Conservation (phyloP, 2,113 vertebrate genomes). For the Psophia crepitans region DNA sequence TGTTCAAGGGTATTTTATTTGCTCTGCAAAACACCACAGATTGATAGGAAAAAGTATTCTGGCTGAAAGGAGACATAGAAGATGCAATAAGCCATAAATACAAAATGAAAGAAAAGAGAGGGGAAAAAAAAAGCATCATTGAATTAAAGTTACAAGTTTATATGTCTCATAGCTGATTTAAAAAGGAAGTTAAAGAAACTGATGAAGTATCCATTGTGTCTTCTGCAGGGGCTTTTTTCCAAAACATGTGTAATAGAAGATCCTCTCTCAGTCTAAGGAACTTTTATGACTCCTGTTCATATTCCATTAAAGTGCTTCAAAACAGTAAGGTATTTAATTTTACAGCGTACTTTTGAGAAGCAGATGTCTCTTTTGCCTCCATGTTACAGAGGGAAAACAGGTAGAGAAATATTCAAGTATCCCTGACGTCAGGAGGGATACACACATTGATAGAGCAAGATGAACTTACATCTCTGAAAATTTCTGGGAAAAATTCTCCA, state of each 20-base stretch:
- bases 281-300: neutral
- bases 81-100: neutral
- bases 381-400: neutral
- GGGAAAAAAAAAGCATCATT: neutral
- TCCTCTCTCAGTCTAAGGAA: neutral
- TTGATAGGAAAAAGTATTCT: neutral
- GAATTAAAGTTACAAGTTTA: neutral
- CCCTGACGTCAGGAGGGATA: neutral
- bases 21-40: neutral
- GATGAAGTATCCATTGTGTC: neutral
- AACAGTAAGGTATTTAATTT: neutral
- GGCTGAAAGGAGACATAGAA: neutral
- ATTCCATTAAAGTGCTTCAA: neutral
- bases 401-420: neutral
- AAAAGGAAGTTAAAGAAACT: neutral
- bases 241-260: neutral
- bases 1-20: neutral
- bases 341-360: neutral
- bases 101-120: neutral
- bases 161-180: neutral
- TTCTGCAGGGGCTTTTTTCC: neutral
- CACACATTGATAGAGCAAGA: fast-evolving
- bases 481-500: neutral
- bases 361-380: neutral
- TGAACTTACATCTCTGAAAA: neutral